Evolutionary conservation across 2,888 invertebrate species (phyloP).

Genomic region (Ormia ochracea): DNA sequence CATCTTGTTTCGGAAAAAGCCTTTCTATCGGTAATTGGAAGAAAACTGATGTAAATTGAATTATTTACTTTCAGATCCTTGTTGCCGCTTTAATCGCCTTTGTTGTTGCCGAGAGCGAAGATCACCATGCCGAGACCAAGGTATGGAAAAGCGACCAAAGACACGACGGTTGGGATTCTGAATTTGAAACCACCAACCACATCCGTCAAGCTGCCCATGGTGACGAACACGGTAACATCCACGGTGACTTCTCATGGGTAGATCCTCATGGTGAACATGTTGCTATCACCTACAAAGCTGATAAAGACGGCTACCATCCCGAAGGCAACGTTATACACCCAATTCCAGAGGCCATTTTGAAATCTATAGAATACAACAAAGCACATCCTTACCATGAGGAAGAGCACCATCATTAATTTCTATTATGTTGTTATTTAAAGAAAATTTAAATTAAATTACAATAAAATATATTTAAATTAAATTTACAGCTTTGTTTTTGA

Average conservation of each 20-base stretch:
- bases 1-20: not conserved
- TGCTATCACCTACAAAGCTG: slow-evolving; percentile 69
- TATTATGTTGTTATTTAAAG: not conserved
- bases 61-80: slow-evolving; percentile 48
- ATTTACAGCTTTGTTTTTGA: too few species aligned
- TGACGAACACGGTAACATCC: slow-evolving; percentile 68
- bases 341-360: slow-evolving; percentile 65
- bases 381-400: slow-evolving; percentile 69
- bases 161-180: slow-evolving; percentile 67
- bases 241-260: slow-evolving; percentile 68
- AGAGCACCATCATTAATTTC: not conserved
- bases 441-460: too few species aligned
- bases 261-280: slow-evolving; percentile 71
- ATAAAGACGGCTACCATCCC: slow-evolving; percentile 71
- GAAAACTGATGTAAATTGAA: too few species aligned
- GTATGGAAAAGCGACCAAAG: slow-evolving; percentile 63
- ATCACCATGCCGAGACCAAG: slow-evolving; percentile 64
- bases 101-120: slow-evolving; percentile 32
- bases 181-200: slow-evolving; percentile 68
- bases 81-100: slow-evolving; percentile 64
- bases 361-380: slow-evolving; percentile 77
- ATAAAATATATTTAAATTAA: too few species aligned
- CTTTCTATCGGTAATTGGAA: not conserved
- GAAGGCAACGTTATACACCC: slow-evolving; percentile 63
- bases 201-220: slow-evolving; percentile 65